Base-by-base conservation (phyloP, 2,113 vertebrate genomes). In the Loxodonta africana region DNA sequence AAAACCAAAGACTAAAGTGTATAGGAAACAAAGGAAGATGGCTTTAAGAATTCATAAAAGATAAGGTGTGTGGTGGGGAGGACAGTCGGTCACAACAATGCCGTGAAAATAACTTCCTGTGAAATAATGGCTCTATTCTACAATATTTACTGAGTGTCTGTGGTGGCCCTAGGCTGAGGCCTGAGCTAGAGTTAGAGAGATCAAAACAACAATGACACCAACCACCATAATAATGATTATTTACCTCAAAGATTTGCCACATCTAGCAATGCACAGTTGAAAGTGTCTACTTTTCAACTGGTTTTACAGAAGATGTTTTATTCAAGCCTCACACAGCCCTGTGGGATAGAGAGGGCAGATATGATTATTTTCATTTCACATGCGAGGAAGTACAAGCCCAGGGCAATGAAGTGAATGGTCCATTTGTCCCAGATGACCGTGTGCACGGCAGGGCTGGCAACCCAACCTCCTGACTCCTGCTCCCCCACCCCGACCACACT, bases 301-400 rank as follows among this genome's bases (percentile, higher is more conserved):
- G 21, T 81, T 88, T 96, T 51, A 53, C 15, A 26, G 44, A 88
- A 63, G 80, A 41, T 11, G 3, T 91, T 83, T 69, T 71, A 91
- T 51, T 77, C 6, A 1, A 41, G 53, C 41, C 11, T 87, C 48
- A 76, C 46, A 63, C 9, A 81, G 67, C 15, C 46, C 33, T 15
- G 17, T 51, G 37, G 73, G 69, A 21, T 28, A 46, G 5, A 20
- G n/a, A 95, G 63, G 74, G 44, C 51, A 82, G 93, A 78, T 82
- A 46, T 46, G 94, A 74, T 81, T 74, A 53, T 96, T 93, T 92
- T 88, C 95, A 93, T 97, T 81, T 96, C 95, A 90, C 86, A 94
- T 76, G 20, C 2, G 30, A 97, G 46, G 71, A 95, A 74, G 51
- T 21, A 9, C 26, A 88, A 81, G 51, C 76, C 53, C 18, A 23